Evolutionary conservation across 1,140 invertebrate species (phyloP).

Genomic region (Drosophila kanapiae): DNA sequence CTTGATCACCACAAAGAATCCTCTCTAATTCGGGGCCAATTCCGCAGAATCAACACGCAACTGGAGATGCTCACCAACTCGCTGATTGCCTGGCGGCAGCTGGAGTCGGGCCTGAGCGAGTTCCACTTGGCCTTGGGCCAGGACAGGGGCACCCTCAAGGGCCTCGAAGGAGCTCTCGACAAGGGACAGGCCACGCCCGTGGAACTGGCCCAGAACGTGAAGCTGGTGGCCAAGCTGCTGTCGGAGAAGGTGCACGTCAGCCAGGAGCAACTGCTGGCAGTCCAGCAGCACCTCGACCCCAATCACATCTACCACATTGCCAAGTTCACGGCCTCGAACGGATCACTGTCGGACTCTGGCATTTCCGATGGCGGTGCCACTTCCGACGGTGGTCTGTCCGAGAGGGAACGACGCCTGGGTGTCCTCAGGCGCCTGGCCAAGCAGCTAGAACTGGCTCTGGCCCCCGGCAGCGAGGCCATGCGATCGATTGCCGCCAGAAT

Average conservation of each 20-base stretch:
- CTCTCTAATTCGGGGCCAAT: background rate
- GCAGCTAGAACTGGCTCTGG: slow-evolving; percentile 89
- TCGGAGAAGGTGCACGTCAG: slow-evolving; percentile 88
- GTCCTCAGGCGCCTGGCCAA: slow-evolving; percentile 89
- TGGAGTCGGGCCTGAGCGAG: slow-evolving; percentile 88
- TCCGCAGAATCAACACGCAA: slow-evolving; percentile 73
- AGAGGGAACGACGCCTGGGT: slow-evolving; percentile 90
- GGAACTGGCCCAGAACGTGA: slow-evolving; percentile 88
- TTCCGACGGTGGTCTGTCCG: slow-evolving; percentile 90
- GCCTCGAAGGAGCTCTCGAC: slow-evolving; percentile 88
- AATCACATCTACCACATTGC: slow-evolving; percentile 82
- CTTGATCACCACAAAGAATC: background rate
- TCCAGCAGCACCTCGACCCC: slow-evolving; percentile 78
- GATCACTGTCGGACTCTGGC: slow-evolving; percentile 90
- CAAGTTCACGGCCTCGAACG: slow-evolving; percentile 86
- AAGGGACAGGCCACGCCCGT: slow-evolving; percentile 88
- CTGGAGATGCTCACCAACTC: slow-evolving; percentile 82
- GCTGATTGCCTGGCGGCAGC: slow-evolving; percentile 88
- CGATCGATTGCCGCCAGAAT: slow-evolving; percentile 89
- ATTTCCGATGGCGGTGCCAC: slow-evolving; percentile 90
- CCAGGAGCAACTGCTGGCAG: slow-evolving; percentile 84
- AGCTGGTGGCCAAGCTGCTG: slow-evolving; percentile 89
- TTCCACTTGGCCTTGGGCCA: slow-evolving; percentile 88
- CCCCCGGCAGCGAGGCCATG: slow-evolving; percentile 89
- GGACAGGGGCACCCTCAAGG: slow-evolving; percentile 88